Conservation (phyloP, 1,140 invertebrate species). For the Oryctes rhinoceros region DNA sequence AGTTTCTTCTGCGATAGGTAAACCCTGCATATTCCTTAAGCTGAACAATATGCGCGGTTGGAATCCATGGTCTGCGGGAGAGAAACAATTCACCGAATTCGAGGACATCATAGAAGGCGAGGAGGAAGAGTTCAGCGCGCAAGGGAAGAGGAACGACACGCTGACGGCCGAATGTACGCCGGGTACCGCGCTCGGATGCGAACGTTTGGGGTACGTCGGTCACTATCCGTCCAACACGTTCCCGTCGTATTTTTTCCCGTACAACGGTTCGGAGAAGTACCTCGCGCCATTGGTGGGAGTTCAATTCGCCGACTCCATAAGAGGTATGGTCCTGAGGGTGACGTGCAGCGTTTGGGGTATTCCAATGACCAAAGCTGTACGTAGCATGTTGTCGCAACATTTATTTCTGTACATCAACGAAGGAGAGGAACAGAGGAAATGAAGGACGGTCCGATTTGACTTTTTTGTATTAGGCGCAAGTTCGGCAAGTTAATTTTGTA, state of each 20-base stretch:
- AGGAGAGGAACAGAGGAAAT: neutral
- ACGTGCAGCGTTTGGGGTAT: neutral
- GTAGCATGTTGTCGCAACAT: neutral
- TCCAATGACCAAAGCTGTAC: neutral
- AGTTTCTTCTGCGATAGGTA: neutral
- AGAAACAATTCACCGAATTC: neutral
- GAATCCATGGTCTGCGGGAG: neutral
- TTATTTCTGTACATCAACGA: neutral
- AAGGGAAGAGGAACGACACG: neutral
- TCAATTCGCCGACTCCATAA: neutral
- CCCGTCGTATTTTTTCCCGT: neutral
- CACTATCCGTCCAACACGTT: neutral
- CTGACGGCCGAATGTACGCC: neutral
- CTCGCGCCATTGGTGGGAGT: neutral
- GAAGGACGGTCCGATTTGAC: too few species aligned
- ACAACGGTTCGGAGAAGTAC: neutral
- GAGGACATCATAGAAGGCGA: neutral
- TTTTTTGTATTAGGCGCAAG: too few species aligned
- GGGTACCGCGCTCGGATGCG: neutral
- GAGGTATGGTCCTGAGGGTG: neutral
- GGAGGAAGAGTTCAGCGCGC: neutral
- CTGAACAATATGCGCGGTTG: constrained; percentile 6
- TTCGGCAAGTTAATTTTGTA: too few species aligned
- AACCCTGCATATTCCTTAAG: neutral
- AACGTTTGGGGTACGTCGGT: neutral